Conservation (phyloP, 2,888 invertebrate genomes). For the Tryphoninae sp. region DNA sequence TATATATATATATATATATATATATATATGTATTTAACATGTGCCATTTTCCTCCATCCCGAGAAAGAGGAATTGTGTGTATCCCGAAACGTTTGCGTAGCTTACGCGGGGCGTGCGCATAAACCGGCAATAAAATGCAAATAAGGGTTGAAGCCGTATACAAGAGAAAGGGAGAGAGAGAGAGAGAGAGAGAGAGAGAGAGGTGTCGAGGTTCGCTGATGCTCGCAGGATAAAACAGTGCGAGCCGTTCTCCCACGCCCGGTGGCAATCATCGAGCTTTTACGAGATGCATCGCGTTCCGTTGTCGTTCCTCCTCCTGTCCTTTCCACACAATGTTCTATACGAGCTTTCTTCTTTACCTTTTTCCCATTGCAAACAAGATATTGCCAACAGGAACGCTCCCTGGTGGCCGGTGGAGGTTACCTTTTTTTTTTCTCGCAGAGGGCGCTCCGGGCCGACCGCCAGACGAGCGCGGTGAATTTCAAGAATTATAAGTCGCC, state of each 20-base stretch:
- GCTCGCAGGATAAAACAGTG: conserved; percentile 43
- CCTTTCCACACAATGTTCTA: conserved; percentile 33
- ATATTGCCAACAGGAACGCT: conserved; percentile 32
- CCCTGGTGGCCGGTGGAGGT: neutral
- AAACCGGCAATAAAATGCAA: conserved; percentile 70
- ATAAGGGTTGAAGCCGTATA: conserved; percentile 56
- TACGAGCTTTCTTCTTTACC: conserved; percentile 1
- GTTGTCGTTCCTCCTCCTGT: conserved; percentile 56
- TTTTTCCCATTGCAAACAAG: conserved; percentile 37
- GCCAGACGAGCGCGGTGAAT: conserved; percentile 33
- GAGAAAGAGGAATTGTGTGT: conserved; percentile 54
- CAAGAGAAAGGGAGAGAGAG: conserved; percentile 4
- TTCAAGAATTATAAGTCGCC: conserved; percentile 51
- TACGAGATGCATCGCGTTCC: conserved; percentile 64
- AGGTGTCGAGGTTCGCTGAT: conserved; percentile 25
- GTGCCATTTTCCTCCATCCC: conserved; percentile 14
- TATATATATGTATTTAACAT: neutral
- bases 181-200: conserved; percentile 29
- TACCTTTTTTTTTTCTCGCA: neutral
- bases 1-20: neutral
- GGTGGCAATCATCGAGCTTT: conserved; percentile 66
- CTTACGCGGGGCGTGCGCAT: conserved; percentile 63
- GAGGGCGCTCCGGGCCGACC: conserved; percentile 30
- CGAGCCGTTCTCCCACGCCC: conserved; percentile 46
- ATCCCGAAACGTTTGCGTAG: conserved; percentile 57